phyloP scores from a whole-genome alignment of 1,140 invertebrate species.

The Zaprionus gabonicus region DNA sequence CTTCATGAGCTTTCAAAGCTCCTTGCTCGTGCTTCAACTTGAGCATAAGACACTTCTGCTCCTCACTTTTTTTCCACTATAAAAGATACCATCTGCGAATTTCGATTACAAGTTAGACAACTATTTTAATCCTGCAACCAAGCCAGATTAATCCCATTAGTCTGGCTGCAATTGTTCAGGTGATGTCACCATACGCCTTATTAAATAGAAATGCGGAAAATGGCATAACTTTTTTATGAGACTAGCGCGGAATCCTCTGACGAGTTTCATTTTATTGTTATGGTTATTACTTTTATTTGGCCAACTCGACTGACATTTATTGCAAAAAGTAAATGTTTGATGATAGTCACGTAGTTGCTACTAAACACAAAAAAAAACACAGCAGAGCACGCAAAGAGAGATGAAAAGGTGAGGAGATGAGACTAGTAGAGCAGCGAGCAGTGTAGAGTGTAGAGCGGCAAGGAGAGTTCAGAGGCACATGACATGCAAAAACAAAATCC shows the following conservation, averaged over 20 bases:
- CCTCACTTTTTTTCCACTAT: too few relatives aligned
- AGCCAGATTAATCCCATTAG: constrained; percentile 19
- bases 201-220: constrained; percentile 31
- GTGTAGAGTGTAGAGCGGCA: constrained; percentile 34
- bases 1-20: neutral
- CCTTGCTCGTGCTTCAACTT: neutral
- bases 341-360: constrained; percentile 74
- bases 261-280: constrained; percentile 54
- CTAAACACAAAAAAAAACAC: constrained; percentile 38
- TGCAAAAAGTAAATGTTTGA: constrained; percentile 59
- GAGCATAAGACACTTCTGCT: neutral
- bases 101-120: neutral
- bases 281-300: constrained; percentile 48
- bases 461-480: constrained; percentile 42
- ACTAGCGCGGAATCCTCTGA: neutral
- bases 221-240: constrained; percentile 4
- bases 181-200: constrained; percentile 1
- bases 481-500: constrained; percentile 74
- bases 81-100: neutral
- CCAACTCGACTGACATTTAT: constrained; percentile 61
- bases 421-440: constrained; percentile 27
- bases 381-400: neutral
- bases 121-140: neutral
- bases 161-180: neutral
- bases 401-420: constrained; percentile 20